Conservation (phyloP, 2,888 invertebrate genomes). For the Monopis laevigella region DNA sequence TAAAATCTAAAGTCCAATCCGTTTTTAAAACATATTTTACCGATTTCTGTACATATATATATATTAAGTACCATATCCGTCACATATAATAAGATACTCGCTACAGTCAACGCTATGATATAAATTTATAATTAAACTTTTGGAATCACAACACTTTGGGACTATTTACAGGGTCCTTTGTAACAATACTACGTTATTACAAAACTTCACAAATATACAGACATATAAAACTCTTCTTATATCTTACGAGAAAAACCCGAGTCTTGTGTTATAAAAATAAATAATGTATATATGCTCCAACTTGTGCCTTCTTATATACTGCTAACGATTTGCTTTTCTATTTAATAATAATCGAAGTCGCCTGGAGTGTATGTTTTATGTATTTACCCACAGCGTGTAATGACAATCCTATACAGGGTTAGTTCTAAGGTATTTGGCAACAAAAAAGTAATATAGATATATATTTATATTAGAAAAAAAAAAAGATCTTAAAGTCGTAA, state of each 20-base stretch:
- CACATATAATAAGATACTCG: no score
- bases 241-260: constrained; percentile 26
- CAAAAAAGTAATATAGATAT: no score
- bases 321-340: constrained; percentile 13
- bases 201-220: constrained; percentile 51
- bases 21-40: no score
- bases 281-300: constrained; percentile 17
- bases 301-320: constrained; percentile 14
- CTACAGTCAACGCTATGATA: no score
- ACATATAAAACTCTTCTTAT: constrained; percentile 39
- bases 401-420: no score
- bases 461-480: no score
- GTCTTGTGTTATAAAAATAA: constrained; percentile 20
- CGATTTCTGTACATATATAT: no score
- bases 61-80: no score
- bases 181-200: constrained; percentile 19
- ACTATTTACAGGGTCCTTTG: constrained; percentile 40
- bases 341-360: not conserved
- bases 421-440: no score
- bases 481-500: not conserved
- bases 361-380: not conserved
- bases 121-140: constrained; percentile 6
- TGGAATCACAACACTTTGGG: constrained; percentile 52
- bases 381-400: not conserved
- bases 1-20: no score